These are phyloP conservation scores for Helarctos malayanus DNA, from an alignment of 2,797 vertebrate genomes.

Conservation along the genomic window DNA sequence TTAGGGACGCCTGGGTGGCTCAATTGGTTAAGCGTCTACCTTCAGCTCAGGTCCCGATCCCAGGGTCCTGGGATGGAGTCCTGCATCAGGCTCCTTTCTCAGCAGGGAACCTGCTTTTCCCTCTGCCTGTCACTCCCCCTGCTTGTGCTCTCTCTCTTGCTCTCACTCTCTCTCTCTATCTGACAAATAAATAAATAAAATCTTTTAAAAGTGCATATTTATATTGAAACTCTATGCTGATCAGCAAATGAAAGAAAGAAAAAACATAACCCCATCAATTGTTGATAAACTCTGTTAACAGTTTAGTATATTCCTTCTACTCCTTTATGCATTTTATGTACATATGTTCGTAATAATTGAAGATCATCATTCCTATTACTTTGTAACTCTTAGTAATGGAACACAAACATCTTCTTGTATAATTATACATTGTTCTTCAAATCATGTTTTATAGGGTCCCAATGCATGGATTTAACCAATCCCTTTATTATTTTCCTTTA, in stretches of 20 bases:
- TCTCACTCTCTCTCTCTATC: too few relatives aligned
- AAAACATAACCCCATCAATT: neutral
- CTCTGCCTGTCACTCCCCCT: too few relatives aligned
- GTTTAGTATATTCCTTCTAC: neutral
- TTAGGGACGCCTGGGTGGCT: neutral
- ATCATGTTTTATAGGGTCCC: neutral
- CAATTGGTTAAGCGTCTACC: neutral
- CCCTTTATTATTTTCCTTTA: neutral
- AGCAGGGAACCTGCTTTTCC: too few relatives aligned
- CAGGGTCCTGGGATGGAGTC: neutral
- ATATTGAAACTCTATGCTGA: neutral
- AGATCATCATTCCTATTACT: neutral
- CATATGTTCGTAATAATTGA: neutral
- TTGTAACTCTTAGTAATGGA: conserved; percentile 21
- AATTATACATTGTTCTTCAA: neutral
- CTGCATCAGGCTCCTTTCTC: too few relatives aligned
- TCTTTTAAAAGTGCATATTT: neutral
- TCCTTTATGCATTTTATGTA: neutral
- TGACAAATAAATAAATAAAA: neutral
- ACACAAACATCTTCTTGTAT: neutral
- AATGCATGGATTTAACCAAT: neutral
- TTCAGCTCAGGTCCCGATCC: neutral
- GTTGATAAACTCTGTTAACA: neutral
- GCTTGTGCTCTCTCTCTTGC: too few relatives aligned
- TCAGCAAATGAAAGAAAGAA: neutral